These are phyloP conservation scores for Beaufortia kweichowensis DNA, from an alignment of 2,113 vertebrate genomes.

Conservation along the genomic window DNA sequence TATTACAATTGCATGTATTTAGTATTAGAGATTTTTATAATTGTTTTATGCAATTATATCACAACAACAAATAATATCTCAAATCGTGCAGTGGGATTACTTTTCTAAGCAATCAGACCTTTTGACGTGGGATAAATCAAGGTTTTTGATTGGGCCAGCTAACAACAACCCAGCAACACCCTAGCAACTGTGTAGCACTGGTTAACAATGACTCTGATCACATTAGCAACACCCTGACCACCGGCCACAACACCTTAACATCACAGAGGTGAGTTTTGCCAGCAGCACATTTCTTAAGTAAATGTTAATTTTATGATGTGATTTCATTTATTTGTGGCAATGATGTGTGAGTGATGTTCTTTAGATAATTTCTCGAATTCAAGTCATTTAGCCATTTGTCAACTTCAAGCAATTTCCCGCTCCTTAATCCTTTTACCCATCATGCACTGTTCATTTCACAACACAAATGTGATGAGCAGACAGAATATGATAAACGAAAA, in stretches of 20 bases:
- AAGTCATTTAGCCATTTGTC: not conserved
- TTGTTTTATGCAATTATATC: too few relatives aligned
- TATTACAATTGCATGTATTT: too few relatives aligned
- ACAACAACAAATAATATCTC: too few relatives aligned
- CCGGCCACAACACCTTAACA: not conserved
- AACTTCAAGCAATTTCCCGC: not conserved
- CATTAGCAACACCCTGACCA: too few relatives aligned
- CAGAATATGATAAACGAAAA: not conserved
- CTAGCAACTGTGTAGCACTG: too few relatives aligned
- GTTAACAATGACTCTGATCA: too few relatives aligned
- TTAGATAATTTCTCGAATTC: not conserved
- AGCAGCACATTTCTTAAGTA: not conserved
- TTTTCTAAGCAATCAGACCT: too few relatives aligned
- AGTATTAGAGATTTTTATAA: too few relatives aligned
- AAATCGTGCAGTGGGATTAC: too few relatives aligned
- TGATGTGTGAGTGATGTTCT: not conserved
- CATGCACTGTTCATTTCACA: not conserved
- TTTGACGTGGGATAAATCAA: too few relatives aligned
- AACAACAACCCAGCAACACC: too few relatives aligned
- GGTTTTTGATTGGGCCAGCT: too few relatives aligned
- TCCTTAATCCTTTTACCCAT: slow-evolving; percentile 6
- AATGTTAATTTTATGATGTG: not conserved
- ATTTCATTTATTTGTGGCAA: not conserved
- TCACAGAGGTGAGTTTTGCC: not conserved
- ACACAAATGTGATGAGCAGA: slow-evolving; percentile 4